Evolutionary conservation across 2,797 vertebrate genomes (phyloP).

Genomic region (Amblyopsis hoosieri): DNA sequence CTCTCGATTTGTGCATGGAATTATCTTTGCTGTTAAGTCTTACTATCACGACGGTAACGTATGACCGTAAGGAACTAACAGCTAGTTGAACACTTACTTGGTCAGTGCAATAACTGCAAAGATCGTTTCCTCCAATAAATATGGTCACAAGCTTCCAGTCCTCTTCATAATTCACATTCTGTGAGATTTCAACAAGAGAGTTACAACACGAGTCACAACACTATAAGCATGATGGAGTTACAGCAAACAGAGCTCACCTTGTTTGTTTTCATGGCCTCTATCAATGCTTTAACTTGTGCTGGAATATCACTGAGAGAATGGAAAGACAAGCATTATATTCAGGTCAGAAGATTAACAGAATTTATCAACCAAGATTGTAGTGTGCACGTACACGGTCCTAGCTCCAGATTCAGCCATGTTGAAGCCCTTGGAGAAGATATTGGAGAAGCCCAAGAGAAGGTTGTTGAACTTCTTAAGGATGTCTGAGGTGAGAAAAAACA

Average conservation of each 20-base stretch:
- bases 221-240: too few species aligned
- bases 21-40: too few species aligned
- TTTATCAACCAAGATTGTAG: too few species aligned
- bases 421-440: constrained; percentile 76
- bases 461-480: constrained; percentile 91
- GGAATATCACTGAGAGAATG: constrained; percentile 78
- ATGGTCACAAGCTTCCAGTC: constrained; percentile 95
- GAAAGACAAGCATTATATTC: constrained; percentile 7
- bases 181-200: constrained; percentile 23
- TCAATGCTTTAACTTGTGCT: constrained; percentile 75
- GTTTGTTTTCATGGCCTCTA: constrained; percentile 80
- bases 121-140: constrained; percentile 83
- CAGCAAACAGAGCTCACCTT: constrained; percentile 66
- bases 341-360: neutral
- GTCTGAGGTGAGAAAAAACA: constrained; percentile 69
- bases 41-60: too few species aligned
- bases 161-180: constrained; percentile 84
- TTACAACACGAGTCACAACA: neutral
- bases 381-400: constrained; percentile 75
- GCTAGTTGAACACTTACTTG: constrained; percentile 71
- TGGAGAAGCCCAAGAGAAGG: constrained; percentile 84
- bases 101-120: constrained; percentile 86
- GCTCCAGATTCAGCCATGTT: constrained; percentile 82
- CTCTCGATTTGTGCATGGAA: too few species aligned
- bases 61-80: too few species aligned